Base-by-base conservation (phyloP, 1,140 invertebrate species). In the Megalopta genalis region DNA sequence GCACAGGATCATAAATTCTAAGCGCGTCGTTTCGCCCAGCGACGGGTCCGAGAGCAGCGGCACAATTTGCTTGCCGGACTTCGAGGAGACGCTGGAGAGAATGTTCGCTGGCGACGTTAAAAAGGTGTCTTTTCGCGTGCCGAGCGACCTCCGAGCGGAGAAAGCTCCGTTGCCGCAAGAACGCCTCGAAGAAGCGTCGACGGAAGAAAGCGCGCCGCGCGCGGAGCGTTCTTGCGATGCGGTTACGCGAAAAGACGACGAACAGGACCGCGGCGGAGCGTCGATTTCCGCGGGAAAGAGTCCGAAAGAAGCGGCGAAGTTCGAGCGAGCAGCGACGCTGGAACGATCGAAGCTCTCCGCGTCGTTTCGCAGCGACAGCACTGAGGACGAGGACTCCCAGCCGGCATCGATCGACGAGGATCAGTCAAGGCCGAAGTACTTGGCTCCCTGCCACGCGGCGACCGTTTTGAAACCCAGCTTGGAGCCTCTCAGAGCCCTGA, bases 401-500 rank as follows among this genome's bases (percentile, higher is more conserved):
- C 60, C 52, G 6, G 16, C 68, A 75, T 87, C 62, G 65, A 54
- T 68, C 37, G 68, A 81, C 23, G 81, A 89, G 10, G 71, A 87
- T 60, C 82, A 86, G 10, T 57, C 84, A 0, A 80, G 77, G 54
- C 88, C 82, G 0, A 90, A 90, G 76, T 77, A 86, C 18, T 77
- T 88, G 23, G 90, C 90, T 9, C 89, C 92, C 3, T 92, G 90
- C 75, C 90, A 92, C 60, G 82, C 87, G 3, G 91, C 92, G 0
- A 80, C 90, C 6, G 65, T 91, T 59, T 81, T 90, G 21, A 73
- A 82, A 7, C 90, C 88, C 2, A 92, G 87, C 74, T 85, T 93
- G n/a, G 91, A 93, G 9, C 90, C 90, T 10, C 64, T 93, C 1
- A 87, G 87, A 66, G 87, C 89, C 2, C 46, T 93, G n/a, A 90